Base-by-base conservation (phyloP, 1,140 invertebrate genomes). In the Drosophila bifasciata region DNA sequence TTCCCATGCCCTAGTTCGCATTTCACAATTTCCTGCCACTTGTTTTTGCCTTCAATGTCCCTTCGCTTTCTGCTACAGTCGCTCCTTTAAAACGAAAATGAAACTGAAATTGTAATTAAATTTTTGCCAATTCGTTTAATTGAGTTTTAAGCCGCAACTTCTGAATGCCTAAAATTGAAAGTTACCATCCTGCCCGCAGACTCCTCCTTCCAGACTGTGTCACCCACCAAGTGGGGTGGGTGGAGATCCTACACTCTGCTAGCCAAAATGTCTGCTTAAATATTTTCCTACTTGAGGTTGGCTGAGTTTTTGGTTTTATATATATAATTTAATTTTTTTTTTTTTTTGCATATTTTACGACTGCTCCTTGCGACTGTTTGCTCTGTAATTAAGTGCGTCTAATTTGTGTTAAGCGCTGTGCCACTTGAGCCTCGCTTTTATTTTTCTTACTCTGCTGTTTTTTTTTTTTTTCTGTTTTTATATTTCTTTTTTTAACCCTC, bases 381-480 rank as follows among this genome's bases (percentile, higher is more conserved):
- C 78, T 55, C 75, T 83, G 83, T 86, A 86, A 86, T 86, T 88
- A 86, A 88, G 83, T 88, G 83, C 83, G 83, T 86, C 83, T 86
- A 86, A 86, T 86, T 86, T 88, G 83, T 83, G 83, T 88, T 78
- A 86, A 86, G 81, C 81, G 81, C 68, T 51, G 81, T 50, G 77
- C 77, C 81, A 86, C 80, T 85, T 85, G 72, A 86, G 73, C 73
- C 69, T 60, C 63, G 73, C 63, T 61, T 57, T 56, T 57, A 48
- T 51, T 58, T 41, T 19, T 40, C 58, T 41, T 45, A 21, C 32
- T 51, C 17, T 15, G 44, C 69, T 57, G 57, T 68, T 60, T 61
- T 23, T 61, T 13, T n/a, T 28, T 23, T 61, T 15, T 13, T 28
- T 40, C 44, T 45, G 4, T 13, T 25, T 0, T 39, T 49, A 21